These are phyloP conservation scores for Styela plicata DNA, from an alignment of 23 tunicate genomes.

Conservation along the genomic window DNA sequence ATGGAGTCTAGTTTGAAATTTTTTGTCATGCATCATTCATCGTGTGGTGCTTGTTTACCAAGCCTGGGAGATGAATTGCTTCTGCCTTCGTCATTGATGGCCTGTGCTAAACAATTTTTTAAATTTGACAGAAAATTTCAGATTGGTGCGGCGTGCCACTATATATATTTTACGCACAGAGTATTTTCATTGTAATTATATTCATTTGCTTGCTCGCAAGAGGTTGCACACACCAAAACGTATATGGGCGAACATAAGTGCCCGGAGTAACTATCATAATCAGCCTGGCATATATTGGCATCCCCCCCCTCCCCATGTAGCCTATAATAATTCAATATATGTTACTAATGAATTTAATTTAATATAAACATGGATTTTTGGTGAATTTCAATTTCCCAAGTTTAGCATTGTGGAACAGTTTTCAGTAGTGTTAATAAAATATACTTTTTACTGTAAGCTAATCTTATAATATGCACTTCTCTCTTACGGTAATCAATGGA, in stretches of 20 bases:
- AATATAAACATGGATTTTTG: neutral
- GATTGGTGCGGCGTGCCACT: neutral
- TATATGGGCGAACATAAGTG: no score
- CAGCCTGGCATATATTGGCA: no score
- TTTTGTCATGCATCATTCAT: no score
- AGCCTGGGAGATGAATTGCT: neutral
- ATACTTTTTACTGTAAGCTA: neutral
- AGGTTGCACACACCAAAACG: neutral
- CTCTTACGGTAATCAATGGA: no score
- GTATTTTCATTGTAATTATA: neutral
- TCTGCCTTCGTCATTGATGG: no score
- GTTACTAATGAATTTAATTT: neutral
- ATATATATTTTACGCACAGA: neutral
- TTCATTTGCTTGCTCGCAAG: neutral
- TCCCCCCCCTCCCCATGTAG: no score
- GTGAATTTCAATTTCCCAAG: neutral
- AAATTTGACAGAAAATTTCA: neutral
- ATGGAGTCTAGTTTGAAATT: no score
- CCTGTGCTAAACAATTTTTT: no score
- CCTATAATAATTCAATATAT: no score
- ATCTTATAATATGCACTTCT: neutral
- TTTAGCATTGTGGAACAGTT: neutral
- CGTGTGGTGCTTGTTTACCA: no score
- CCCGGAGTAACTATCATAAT: no score
- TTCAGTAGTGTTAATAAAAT: neutral